Conservation (phyloP, 2,888 invertebrate species). For the Cryptus armator region DNA sequence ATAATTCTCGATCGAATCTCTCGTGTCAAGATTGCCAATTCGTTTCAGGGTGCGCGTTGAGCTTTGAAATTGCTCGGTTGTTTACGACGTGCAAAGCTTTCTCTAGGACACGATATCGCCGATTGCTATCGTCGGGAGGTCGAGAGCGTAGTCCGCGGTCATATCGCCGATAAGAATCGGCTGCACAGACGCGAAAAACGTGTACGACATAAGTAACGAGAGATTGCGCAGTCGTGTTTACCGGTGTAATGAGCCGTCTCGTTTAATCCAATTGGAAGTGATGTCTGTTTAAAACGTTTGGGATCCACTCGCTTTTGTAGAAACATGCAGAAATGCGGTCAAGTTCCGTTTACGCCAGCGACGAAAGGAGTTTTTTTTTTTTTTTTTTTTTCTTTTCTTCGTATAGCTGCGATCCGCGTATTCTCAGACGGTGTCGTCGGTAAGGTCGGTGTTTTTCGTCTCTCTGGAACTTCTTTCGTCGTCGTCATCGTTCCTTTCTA, state of each 20-base stretch:
- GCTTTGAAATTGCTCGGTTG: background rate
- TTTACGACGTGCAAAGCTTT: slow-evolving; percentile 5
- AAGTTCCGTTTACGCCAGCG: slow-evolving; percentile 26
- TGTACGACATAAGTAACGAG: slow-evolving; percentile 24
- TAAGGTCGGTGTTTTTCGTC: slow-evolving; percentile 10
- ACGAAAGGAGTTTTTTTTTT: background rate
- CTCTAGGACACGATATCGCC: background rate
- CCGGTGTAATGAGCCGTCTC: slow-evolving; percentile 14
- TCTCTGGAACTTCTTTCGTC: slow-evolving; percentile 21
- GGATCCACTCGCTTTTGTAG: background rate
- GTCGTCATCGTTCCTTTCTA: slow-evolving; percentile 1
- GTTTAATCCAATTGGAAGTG: slow-evolving; percentile 24
- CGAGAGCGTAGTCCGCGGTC: background rate
- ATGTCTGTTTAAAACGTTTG: background rate
- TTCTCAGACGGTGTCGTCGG: slow-evolving; percentile 7
- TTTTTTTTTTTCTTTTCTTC: too few relatives aligned
- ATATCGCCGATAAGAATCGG: slow-evolving; percentile 19
- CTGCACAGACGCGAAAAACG: slow-evolving; percentile 1
- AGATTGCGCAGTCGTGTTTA: slow-evolving; percentile 25
- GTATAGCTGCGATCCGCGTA: background rate
- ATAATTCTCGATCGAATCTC: background rate
- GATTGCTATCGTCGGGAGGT: background rate
- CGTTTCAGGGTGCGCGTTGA: background rate
- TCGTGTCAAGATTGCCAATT: slow-evolving; percentile 1
- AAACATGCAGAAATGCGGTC: slow-evolving; percentile 29